Evolutionary conservation across 2,888 invertebrate genomes (phyloP), one percentile per base, ranked within the genome.

Genomic region (Lamellibrachia satsuma): DNA sequence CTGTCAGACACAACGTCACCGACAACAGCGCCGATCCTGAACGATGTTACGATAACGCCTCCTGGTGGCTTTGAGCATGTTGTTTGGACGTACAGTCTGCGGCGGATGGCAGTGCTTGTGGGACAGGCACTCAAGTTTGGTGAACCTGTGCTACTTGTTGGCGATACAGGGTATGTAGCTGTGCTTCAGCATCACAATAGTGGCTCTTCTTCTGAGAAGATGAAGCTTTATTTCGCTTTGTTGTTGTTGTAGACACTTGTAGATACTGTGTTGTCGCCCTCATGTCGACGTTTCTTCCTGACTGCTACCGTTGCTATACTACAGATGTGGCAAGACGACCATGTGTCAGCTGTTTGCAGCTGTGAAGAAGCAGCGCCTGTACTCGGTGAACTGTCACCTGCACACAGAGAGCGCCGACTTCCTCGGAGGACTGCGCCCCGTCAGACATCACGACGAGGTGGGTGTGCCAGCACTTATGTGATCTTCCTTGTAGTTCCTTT

Each of bases 321-420:
- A 22, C 93, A 97, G 99, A 0, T 98, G 99, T 96, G 99, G 99
- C 0, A 99, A 99, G 97, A 99, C 99, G 0, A 99, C 99, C 0
- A 97, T 99, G 6, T 99, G 99, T 95, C 98, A 99, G 97, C 97
- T 99, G 39, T 97, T 98, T 92, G 98, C 99, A 7, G 97, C 97
- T 55, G 92, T 95, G 90, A 93, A 95, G 22, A 96, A 97, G 1
- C 97, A 97, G 92, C 97, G 97, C 92, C 97, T 99, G 90, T 97
- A 98, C 92, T 98, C 98, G 90, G 97, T 99, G 1, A 99, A 99
- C 97, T 99, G 99, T 97, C 99, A 99, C 95, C 98, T 99, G 98
- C 98, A 99, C 95, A 99, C 99, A 0, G 99, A 99, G 97, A 98
- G 99, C 94, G 98, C 99, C 0, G 99, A 99, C 96, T 99, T 99